These are phyloP conservation scores for Sitta europaea DNA, from an alignment of 2,113 vertebrate genomes.

Conservation along the genomic window DNA sequence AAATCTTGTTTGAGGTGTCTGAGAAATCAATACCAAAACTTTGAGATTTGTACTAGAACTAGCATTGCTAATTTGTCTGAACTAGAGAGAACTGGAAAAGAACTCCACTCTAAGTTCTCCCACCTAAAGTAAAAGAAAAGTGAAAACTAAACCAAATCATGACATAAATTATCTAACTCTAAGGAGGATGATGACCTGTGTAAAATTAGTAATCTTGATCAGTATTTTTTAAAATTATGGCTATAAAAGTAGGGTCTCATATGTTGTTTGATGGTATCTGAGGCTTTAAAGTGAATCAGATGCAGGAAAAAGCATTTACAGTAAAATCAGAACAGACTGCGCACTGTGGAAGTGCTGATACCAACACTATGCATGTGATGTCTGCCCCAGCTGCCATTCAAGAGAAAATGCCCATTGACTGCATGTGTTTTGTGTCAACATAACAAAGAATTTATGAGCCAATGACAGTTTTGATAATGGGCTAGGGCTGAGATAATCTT, in stretches of 20 bases:
- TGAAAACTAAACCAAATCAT: not conserved
- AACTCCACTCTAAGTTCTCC: not conserved
- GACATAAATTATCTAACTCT: not conserved
- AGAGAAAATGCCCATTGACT: not conserved
- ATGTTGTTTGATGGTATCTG: not conserved
- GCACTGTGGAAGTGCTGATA: not conserved
- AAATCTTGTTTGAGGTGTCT: conserved; percentile 70
- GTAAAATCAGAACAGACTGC: not conserved
- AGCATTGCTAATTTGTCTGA: conserved; percentile 63
- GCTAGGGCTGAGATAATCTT: not conserved
- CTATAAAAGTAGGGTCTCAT: not conserved
- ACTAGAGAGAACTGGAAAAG: not conserved
- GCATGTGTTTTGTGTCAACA: not conserved
- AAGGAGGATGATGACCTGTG: not conserved
- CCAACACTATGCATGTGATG: accelerated
- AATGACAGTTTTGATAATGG: not conserved
- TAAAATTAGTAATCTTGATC: conserved; percentile 34
- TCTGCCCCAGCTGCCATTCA: not conserved
- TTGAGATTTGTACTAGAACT: conserved; percentile 61
- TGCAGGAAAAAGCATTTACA: not conserved
- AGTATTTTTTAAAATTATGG: not conserved
- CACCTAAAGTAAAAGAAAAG: not conserved
- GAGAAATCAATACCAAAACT: conserved; percentile 77
- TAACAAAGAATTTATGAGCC: not conserved
- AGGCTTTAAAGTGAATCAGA: not conserved